Conservation (phyloP, 2,888 invertebrate species). For the Teleiodes luculella region DNA sequence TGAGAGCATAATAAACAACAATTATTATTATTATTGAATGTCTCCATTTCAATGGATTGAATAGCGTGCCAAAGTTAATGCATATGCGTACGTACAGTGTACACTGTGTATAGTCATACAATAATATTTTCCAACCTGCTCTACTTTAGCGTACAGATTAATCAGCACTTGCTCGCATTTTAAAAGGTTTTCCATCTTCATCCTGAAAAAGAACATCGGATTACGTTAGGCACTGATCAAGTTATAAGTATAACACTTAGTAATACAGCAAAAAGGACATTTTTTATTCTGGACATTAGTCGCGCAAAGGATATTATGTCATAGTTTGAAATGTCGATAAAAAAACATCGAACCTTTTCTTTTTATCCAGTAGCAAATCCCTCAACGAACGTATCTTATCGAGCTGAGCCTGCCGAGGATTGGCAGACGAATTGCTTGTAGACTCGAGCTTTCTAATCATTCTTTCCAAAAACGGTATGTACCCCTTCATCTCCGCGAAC, state of each 20-base stretch:
- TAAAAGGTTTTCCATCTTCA: slow-evolving; percentile 82
- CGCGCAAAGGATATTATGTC: neutral
- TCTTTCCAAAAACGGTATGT: slow-evolving; percentile 85
- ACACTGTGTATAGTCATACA: no score
- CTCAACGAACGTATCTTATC: slow-evolving; percentile 82
- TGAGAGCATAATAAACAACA: no score
- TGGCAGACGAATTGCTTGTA: slow-evolving; percentile 55
- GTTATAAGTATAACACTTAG: no score
- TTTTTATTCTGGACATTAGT: no score
- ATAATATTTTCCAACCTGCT: slow-evolving; percentile 72
- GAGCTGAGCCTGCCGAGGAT: slow-evolving; percentile 79
- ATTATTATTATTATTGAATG: no score
- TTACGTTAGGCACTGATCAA: neutral
- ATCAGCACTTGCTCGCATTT: slow-evolving; percentile 84
- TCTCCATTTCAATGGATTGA: no score
- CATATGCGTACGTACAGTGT: no score
- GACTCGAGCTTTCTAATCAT: slow-evolving; percentile 82
- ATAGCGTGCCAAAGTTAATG: no score
- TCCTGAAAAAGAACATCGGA: slow-evolving; percentile 60
- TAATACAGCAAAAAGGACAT: no score
- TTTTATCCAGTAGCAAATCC: slow-evolving; percentile 79
- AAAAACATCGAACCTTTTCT: slow-evolving; percentile 69
- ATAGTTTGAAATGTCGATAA: neutral
- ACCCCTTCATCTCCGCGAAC: slow-evolving; percentile 82
- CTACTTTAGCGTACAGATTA: slow-evolving; percentile 82